A percentile compares a stretch with the other conserved stretches of the same genome.
Evolutionary conservation across 2,113 vertebrate species (phyloP).

Genomic region (Choloepus hoffmanni): DNA sequence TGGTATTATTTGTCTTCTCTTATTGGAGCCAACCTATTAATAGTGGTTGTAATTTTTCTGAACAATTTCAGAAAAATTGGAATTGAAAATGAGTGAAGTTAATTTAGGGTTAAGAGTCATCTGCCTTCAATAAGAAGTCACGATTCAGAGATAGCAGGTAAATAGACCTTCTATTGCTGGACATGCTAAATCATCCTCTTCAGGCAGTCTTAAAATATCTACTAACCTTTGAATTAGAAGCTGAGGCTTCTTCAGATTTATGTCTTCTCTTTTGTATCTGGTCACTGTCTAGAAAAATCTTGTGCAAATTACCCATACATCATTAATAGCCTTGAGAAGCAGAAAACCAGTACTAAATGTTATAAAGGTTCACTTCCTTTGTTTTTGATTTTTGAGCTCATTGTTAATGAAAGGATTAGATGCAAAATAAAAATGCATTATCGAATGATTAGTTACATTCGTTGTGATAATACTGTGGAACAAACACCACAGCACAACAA

Average conservation of each 20-base stretch:
- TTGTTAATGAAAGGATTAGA: background rate
- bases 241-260: background rate
- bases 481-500: background rate
- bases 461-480: background rate
- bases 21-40: background rate
- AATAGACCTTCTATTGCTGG: background rate
- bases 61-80: background rate
- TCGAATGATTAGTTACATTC: background rate
- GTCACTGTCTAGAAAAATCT: background rate
- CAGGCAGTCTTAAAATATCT: background rate
- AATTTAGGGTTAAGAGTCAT: background rate
- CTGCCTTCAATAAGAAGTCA: background rate
- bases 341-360: background rate
- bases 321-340: background rate
- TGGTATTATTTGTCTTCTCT: background rate
- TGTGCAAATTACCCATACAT: background rate
- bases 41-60: background rate
- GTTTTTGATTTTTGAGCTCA: background rate
- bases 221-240: background rate
- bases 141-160: background rate
- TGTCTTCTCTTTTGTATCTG: background rate
- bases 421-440: background rate
- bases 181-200: rapidly evolving
- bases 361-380: background rate
- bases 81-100: background rate